Base-by-base conservation (phyloP, 2,888 invertebrate genomes). In the Sussaba pulchella region DNA sequence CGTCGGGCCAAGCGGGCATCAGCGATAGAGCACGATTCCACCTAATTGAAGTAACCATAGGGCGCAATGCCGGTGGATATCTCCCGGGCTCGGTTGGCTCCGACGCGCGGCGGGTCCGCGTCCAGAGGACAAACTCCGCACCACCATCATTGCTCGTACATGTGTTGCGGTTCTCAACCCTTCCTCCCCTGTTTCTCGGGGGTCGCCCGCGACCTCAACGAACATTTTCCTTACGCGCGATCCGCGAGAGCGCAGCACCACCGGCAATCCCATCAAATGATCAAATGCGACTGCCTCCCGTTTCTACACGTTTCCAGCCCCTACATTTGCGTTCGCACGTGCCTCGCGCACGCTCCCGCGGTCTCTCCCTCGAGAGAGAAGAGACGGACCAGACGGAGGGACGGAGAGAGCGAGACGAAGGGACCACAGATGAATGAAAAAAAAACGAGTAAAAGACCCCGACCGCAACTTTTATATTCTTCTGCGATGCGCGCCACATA, bases 31-130 rank as follows among this genome's bases (percentile, higher is more conserved):
- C 91, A 90, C 88, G 90, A 90, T 90, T 87, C 83, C 88, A 86
- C 85, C 91, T 92, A 92, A 92, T 92, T 91, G 91, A 91, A 89
- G 89, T 91, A 91, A 91, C 89, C 89, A 91, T 90, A 91, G 89
- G 90, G 91, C 89, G 87, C 89, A 85, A 85, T 84, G 85, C 84
- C 85, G 79, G 83, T 83, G 83, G 87, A 82, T 85, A 84, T 78
- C 85, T 81, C 66, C n/a, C 81, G 81, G 75, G 39, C 75, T 61
- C 24, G 75, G 63, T 57, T 80, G 45, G 61, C 71, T 74, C 66
- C 31, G 31, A 31, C 31, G 31, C 31, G 2, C 31, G 31, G 6
- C 31, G 31, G 31, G 31, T 71, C 59, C 54, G 66, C 36, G 66
- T 75, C 59, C 70, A 24, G 71, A 70, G 66, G 75, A 80, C 75